Evolutionary conservation across 1,140 invertebrate species (phyloP).

Genomic region (Aphidius gifuensis): DNA sequence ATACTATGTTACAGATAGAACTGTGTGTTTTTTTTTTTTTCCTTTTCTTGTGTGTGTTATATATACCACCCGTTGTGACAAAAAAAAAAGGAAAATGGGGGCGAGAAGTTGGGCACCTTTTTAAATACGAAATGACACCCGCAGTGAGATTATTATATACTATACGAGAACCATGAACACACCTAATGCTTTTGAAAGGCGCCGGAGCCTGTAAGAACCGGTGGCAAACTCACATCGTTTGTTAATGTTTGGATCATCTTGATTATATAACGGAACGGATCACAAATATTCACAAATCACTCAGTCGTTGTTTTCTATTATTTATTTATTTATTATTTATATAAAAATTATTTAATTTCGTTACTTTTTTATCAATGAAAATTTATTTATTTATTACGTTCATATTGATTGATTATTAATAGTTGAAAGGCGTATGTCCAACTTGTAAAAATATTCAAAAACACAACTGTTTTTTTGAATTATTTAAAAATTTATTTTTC

Average conservation of each 20-base stretch:
- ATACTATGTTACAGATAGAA: no score
- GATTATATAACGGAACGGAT: background rate
- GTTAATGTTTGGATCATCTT: conserved; percentile 1
- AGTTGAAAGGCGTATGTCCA: no score
- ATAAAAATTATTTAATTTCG: no score
- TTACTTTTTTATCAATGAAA: no score
- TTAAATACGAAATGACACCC: conserved; percentile 34
- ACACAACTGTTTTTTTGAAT: no score
- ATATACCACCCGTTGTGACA: conserved; percentile 27
- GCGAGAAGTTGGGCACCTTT: conserved; percentile 34
- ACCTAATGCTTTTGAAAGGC: conserved; percentile 5
- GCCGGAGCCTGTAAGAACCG: conserved; percentile 17
- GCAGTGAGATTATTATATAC: conserved; percentile 31
- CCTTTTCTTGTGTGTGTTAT: background rate
- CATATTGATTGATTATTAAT: no score
- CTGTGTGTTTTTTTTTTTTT: background rate
- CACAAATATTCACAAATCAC: no score
- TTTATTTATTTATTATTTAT: no score
- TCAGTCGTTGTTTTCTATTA: no score
- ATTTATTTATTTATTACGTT: no score
- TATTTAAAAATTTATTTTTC: no score
- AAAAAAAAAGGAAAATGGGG: conserved; percentile 23
- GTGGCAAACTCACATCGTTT: conserved; percentile 18
- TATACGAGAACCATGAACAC: background rate
- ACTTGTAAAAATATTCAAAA: no score